A percentile compares a stretch with the other conserved stretches of the same genome.
These are phyloP conservation scores for Coreius guichenoti DNA, from an alignment of 2,797 vertebrate genomes.

Conservation along the genomic window DNA sequence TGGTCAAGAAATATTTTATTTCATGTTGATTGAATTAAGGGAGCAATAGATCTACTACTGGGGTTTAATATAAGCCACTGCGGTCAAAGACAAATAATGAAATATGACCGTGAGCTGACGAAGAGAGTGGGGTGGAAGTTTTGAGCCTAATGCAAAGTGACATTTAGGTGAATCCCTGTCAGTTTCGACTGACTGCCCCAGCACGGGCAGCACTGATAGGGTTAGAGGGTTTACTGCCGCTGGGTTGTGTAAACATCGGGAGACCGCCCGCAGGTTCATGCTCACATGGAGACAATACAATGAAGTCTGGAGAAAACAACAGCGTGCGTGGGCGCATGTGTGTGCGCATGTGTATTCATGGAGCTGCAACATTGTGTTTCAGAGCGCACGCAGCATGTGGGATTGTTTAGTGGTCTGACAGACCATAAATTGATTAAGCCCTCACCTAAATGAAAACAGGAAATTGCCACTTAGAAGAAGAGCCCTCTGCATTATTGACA, in stretches of 20 bases:
- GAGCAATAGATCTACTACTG: neutral
- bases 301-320: slow-evolving; percentile 20
- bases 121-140: neutral
- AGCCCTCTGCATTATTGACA: slow-evolving; percentile 36
- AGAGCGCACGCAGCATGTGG: slow-evolving; percentile 6
- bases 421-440: slow-evolving; percentile 49
- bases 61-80: neutral
- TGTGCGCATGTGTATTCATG: slow-evolving; percentile 21
- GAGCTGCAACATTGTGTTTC: slow-evolving; percentile 8
- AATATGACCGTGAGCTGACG: neutral
- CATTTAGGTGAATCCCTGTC: slow-evolving; percentile 38
- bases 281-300: slow-evolving; percentile 18
- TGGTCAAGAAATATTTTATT: neutral
- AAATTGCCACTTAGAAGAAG: slow-evolving; percentile 56
- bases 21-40: neutral
- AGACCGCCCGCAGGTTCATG: neutral
- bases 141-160: slow-evolving; percentile 40
- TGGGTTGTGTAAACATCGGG: slow-evolving; percentile 42
- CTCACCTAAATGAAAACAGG: slow-evolving; percentile 51
- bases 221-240: slow-evolving; percentile 17
- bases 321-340: neutral
- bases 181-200: slow-evolving; percentile 19
- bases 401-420: slow-evolving; percentile 30
- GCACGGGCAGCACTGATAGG: neutral
- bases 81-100: neutral